phyloP scores from a whole-genome alignment of 2,888 invertebrate genomes.

The Entomobrya proxima region DNA sequence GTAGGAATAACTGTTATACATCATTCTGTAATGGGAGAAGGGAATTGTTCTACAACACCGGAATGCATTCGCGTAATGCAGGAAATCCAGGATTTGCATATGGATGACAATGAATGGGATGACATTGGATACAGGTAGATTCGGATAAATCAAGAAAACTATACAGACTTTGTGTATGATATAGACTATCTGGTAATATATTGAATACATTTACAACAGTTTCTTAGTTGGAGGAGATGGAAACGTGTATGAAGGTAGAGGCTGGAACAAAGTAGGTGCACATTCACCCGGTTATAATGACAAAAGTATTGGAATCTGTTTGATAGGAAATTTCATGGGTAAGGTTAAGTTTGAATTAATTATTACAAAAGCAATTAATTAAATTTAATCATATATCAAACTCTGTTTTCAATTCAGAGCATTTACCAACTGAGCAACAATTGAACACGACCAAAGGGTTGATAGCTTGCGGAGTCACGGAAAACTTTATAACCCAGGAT shows the following conservation, averaged over 20 bases:
- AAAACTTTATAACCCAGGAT: slow-evolving; percentile 81
- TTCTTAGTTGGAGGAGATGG: slow-evolving; percentile 87
- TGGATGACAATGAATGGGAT: slow-evolving; percentile 79
- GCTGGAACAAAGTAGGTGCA: slow-evolving; percentile 81
- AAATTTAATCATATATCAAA: slow-evolving; percentile 21
- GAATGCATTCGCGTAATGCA: slow-evolving; percentile 82
- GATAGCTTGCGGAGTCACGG: slow-evolving; percentile 82
- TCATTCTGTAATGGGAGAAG: slow-evolving; percentile 78
- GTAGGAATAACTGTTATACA: slow-evolving; percentile 84
- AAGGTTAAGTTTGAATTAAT: slow-evolving; percentile 74
- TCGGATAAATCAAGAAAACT: too few species aligned
- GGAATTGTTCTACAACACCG: slow-evolving; percentile 82
- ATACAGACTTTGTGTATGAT: too few species aligned
- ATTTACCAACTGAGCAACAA: slow-evolving; percentile 82
- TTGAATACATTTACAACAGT: too few species aligned
- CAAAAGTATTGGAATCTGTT: slow-evolving; percentile 84
- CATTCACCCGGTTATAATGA: slow-evolving; percentile 85
- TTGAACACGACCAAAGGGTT: slow-evolving; percentile 81
- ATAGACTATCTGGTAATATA: too few species aligned
- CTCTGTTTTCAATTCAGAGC: slow-evolving; percentile 77
- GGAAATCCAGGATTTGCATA: slow-evolving; percentile 83
- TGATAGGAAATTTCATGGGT: slow-evolving; percentile 86
- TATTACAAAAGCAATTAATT: not conserved
- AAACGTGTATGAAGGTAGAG: slow-evolving; percentile 80
- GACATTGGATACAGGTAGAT: slow-evolving; percentile 80